Evolutionary conservation across 2,113 vertebrate genomes (phyloP), one percentile per base, ranked within the genome.

Genomic region (Pseudopodoces humilis): DNA sequence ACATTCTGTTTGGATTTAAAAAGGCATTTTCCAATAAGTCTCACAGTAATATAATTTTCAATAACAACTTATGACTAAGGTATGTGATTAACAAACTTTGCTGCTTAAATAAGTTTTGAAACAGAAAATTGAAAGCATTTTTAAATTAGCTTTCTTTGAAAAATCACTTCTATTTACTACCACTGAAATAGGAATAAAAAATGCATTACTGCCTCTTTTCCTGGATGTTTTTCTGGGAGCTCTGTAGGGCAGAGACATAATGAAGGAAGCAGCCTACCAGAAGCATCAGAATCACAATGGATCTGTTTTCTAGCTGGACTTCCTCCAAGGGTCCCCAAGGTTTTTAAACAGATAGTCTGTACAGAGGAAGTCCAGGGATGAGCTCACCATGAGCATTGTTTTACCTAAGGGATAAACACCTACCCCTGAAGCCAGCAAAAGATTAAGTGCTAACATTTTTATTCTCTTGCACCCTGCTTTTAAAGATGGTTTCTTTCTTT

Each of bases 1-100:
- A 99, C 99, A 77, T 99, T 99, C 99, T 99, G 98, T 95, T 75
- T 92, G 97, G 85, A 97, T 97, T 59, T 5, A 92, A 70, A 86
- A 90, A 55, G 11, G 11, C 28, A 64, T 53, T 94, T 95, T 77
- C 14, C 68, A 75, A 0, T 87, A 55, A 77, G n/a, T 24, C n/a
- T 67, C 43, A 60, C 28, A 43, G 28, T 60, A 83, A 80, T 41
- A 28, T 13, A 59, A 63, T 52, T 83, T 78, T 60, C 50, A 83
- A 22, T 50, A 86, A 41, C 9, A 80, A 22, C 7, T 78, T 78
- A 41, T 30, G 6, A 72, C 37, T 20, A 55, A 46, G 24, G 8
- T 35, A 30, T 11, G 9, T 75, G 22, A 35, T 88, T 84, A 74
- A 79, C 10, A 47, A 47, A 39, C 30, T 64, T 87, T 25, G 19